Evolutionary conservation across 1,140 invertebrate genomes (phyloP).

Genomic region (Papilio dardanus): DNA sequence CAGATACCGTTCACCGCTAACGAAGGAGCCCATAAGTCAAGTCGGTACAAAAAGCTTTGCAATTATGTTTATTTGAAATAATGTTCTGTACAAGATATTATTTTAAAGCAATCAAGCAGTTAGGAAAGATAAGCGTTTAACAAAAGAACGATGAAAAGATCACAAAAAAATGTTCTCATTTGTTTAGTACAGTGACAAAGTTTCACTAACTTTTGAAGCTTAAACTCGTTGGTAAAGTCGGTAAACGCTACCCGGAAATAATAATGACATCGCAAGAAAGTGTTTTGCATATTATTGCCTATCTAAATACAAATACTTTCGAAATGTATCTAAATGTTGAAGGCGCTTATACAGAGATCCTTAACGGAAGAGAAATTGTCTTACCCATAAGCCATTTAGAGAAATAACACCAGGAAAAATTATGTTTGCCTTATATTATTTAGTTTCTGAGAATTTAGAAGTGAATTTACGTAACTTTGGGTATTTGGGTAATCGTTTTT

Average conservation of each 20-base stretch:
- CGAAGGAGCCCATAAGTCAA: neutral
- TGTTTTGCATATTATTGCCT: neutral
- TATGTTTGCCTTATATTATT: neutral
- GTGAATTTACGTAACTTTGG: too few species aligned
- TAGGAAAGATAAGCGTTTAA: neutral
- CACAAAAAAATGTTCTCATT: neutral
- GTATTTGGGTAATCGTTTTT: too few species aligned
- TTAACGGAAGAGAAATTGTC: neutral
- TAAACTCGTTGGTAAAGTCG: neutral
- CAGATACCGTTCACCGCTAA: slow-evolving; percentile 41
- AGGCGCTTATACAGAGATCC: neutral
- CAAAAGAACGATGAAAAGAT: too few species aligned
- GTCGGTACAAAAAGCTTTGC: neutral
- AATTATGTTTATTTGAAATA: slow-evolving; percentile 11
- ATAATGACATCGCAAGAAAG: neutral
- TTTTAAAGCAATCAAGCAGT: neutral
- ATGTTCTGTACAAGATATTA: neutral
- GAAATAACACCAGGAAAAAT: neutral
- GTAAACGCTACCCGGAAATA: neutral
- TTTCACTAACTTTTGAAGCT: neutral
- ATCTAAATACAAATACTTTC: neutral
- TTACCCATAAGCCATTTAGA: neutral
- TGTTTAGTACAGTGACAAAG: neutral
- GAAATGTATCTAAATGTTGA: neutral
- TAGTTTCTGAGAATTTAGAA: neutral